phyloP scores from a whole-genome alignment of 2,888 invertebrate genomes.

The Lucinisca nassula region DNA sequence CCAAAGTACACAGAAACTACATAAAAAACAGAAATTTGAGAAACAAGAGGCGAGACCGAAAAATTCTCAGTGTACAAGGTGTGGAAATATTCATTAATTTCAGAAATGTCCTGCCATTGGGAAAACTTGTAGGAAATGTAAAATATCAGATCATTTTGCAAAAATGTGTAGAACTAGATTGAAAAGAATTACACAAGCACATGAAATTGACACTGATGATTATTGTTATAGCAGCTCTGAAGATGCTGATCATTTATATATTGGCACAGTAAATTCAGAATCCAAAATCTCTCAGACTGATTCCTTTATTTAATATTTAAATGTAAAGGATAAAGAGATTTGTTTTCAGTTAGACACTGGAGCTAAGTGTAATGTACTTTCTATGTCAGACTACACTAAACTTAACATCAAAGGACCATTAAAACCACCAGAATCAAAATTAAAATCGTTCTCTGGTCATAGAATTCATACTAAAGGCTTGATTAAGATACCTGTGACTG shows the following conservation, averaged over 20 bases:
- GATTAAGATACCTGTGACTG: constrained; percentile 5
- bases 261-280: background rate
- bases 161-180: constrained; percentile 20
- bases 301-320: constrained; percentile 23
- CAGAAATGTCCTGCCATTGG: constrained; percentile 47
- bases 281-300: background rate
- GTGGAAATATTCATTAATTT: constrained; percentile 14
- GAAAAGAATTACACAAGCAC: background rate
- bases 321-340: background rate
- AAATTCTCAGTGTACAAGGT: constrained; percentile 4
- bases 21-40: background rate
- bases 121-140: constrained; percentile 45
- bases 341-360: constrained; percentile 60
- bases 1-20: background rate
- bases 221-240: background rate
- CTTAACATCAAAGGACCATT: constrained; percentile 38
- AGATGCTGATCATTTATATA: constrained; percentile 41
- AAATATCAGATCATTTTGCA: constrained; percentile 51
- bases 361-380: constrained; percentile 54
- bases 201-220: background rate
- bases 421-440: constrained; percentile 4
- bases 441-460: constrained; percentile 60
- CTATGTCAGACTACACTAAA: constrained; percentile 30
- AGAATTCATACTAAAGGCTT: constrained; percentile 33
- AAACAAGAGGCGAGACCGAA: background rate